Conservation (phyloP, 2,888 invertebrate genomes). For the Zaprionus obscuricornis region DNA sequence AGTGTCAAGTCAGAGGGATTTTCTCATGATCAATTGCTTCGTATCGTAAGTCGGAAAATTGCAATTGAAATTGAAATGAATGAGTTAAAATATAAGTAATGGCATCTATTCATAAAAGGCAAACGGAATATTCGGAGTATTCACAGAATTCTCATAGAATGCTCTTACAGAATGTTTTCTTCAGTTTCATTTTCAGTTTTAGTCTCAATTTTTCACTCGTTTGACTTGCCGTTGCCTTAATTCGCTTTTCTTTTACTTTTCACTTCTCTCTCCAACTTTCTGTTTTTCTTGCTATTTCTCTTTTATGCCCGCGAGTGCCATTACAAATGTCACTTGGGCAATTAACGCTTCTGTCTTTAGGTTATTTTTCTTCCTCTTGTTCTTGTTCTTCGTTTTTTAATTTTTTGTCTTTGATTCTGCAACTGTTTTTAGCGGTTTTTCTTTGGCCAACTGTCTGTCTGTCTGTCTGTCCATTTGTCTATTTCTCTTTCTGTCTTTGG, state of each 20-base stretch:
- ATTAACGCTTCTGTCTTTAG: conserved; percentile 29
- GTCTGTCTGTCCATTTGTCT: conserved; percentile 37
- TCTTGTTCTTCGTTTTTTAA: conserved; percentile 8
- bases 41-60: conserved; percentile 33
- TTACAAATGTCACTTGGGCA: conserved; percentile 54
- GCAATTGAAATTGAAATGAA: conserved; percentile 41
- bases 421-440: conserved; percentile 23
- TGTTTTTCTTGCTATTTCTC: not conserved
- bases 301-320: conserved; percentile 31
- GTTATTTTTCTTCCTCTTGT: not conserved
- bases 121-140: too few relatives aligned
- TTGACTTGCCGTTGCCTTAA: not conserved
- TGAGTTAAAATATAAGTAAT: conserved; percentile 36
- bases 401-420: conserved; percentile 20
- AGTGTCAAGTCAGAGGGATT: conserved; percentile 22
- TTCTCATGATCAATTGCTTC: conserved; percentile 19
- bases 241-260: not conserved
- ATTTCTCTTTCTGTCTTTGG: too few relatives aligned
- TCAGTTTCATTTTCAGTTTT: not conserved
- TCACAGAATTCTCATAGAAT: too few relatives aligned
- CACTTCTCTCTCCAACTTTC: not conserved
- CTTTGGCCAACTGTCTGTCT: conserved; percentile 17
- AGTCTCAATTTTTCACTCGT: not conserved
- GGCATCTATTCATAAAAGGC: conserved; percentile 44
- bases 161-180: too few relatives aligned